phyloP scores from a whole-genome alignment of 2,113 vertebrate species.

The Chunga burmeisteri region DNA sequence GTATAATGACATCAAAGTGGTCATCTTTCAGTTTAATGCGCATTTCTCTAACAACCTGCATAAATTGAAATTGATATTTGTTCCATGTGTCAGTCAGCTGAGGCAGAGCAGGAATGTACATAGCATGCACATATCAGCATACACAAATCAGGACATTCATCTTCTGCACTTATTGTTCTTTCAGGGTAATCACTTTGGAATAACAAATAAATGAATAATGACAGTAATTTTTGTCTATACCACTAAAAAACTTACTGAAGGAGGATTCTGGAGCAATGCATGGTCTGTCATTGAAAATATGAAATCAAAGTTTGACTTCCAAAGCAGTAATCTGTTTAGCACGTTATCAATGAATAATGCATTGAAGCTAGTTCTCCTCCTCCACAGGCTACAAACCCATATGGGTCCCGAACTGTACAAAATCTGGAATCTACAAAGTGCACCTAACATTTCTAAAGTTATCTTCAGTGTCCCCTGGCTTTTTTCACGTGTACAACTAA shows the following conservation, averaged over 20 bases:
- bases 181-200: background rate
- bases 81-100: background rate
- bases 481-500: background rate
- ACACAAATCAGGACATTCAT: background rate
- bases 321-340: background rate
- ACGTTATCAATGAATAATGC: background rate
- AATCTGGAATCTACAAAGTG: background rate
- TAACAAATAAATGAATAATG: background rate
- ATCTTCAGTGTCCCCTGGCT: background rate
- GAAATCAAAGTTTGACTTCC: background rate
- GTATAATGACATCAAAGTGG: background rate
- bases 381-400: background rate
- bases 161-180: background rate
- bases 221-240: background rate
- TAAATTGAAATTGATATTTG: background rate
- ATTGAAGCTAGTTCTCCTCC: background rate
- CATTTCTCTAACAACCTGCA: constrained; percentile 55
- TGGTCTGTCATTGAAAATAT: background rate
- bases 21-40: background rate
- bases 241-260: background rate
- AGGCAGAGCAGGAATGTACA: background rate
- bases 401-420: background rate
- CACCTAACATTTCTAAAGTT: background rate
- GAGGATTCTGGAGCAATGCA: background rate
- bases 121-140: background rate